Base-by-base conservation (phyloP, 2,888 invertebrate genomes). In the Drosophila barbarae region DNA sequence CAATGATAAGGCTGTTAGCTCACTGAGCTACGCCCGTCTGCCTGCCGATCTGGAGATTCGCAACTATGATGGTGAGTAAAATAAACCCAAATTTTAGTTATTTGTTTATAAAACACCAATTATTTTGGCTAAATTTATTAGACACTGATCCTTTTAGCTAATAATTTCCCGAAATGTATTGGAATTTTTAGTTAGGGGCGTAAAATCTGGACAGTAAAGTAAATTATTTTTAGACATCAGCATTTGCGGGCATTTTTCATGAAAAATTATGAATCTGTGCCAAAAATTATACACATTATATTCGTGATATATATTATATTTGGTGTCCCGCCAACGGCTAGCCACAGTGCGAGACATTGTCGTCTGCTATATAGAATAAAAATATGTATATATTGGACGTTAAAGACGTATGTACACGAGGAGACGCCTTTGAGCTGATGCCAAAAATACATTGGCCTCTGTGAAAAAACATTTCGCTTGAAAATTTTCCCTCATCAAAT, bases 11-110 rank as follows among this genome's bases (percentile, higher is more conserved):
- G 81, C 79, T 15, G 77, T 84, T 35, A 87, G 87, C 51, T 86
- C 86, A 18, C 72, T 88, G 32, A 82, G 85, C 72, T 88, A 77
- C 80, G 85, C 88, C 74, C 76, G 79, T 88, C 90, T 88, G 77
- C 92, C 90, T 75, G 93, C 91, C 77, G 91, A 93, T 84, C 91
- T 96, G 77, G 94, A 96, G 88, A 94, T 95, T 88, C 93, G 93
- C 89, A 96, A 97, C 88, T 96, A 95, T 89, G 93, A 94, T 89
- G 96, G 96, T 96, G 88, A 93, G 93, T 91, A 39, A 13, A 10
- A 2, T 3, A 18, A 36, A 7, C 18, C 1, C 6, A 26, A 26
- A 23, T 23, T 23, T 23, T 23, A 23, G 5, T 23, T 4, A 23
- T 23, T 23, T 23, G 23, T 23, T 23, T 23, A 23, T 23, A 23